Conservation (phyloP, 2,888 invertebrate genomes). For the Drosophila subquinaria region DNA sequence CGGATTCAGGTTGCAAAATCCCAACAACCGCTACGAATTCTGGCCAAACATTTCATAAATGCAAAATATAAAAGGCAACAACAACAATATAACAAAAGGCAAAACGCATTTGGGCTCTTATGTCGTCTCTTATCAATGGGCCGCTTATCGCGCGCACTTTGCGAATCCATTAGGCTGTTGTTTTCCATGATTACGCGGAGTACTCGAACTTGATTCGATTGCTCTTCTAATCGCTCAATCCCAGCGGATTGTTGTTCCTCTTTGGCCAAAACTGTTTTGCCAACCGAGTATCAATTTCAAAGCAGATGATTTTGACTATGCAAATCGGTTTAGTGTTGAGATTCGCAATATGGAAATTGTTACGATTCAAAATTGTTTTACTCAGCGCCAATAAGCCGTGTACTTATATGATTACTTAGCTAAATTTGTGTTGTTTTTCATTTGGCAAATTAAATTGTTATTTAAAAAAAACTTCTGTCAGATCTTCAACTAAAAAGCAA, state of each 20-base stretch:
- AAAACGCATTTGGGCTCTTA: conserved; percentile 31
- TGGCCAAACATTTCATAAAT: conserved; percentile 58
- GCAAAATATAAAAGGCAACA: conserved; percentile 40
- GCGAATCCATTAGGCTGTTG: conserved; percentile 61
- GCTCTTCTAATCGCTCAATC: conserved; percentile 66
- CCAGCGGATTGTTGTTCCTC: conserved; percentile 47
- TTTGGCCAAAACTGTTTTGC: conserved; percentile 38
- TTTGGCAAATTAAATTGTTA: neutral
- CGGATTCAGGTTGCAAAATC: conserved; percentile 60
- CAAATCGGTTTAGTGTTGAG: conserved; percentile 46
- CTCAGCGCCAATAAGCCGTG: neutral
- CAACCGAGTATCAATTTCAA: conserved; percentile 63
- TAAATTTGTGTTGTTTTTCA: neutral
- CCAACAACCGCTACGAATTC: conserved; percentile 31
- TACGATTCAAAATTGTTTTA: neutral
- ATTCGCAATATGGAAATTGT: conserved; percentile 23
- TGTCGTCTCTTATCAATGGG: conserved; percentile 50
- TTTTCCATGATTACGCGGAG: conserved; percentile 35
- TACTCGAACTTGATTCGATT: conserved; percentile 55
- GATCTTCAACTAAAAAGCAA: neutral
- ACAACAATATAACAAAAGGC: conserved; percentile 29
- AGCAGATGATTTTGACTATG: conserved; percentile 38
- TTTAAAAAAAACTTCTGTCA: neutral
- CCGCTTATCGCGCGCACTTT: conserved; percentile 59
- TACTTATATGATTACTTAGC: neutral